These are phyloP conservation scores for Leptopilina clavipes DNA, from an alignment of 1,140 invertebrate genomes.

Conservation along the genomic window DNA sequence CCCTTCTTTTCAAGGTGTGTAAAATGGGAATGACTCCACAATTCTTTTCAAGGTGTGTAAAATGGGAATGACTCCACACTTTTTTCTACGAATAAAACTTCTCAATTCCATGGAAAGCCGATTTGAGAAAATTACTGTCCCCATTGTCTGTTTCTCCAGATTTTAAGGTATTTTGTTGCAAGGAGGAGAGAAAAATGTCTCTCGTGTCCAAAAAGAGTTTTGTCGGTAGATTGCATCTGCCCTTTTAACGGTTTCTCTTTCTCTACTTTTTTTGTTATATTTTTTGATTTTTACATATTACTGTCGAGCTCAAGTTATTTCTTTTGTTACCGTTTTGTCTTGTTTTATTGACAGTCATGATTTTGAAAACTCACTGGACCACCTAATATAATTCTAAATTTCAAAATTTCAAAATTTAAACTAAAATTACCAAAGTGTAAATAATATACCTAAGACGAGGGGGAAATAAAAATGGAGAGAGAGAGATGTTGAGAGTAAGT, in stretches of 20 bases:
- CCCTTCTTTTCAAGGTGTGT: conserved; percentile 13
- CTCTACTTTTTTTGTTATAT: too few relatives aligned
- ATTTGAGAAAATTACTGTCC: conserved; percentile 19
- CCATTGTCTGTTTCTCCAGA: conserved; percentile 16
- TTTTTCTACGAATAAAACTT: conserved; percentile 37
- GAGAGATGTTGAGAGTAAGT: neutral
- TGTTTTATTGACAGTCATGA: too few relatives aligned
- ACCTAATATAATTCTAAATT: too few relatives aligned
- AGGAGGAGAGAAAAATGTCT: conserved; percentile 5
- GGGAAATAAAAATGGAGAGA: too few relatives aligned
- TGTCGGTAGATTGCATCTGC: neutral
- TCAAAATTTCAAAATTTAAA: too few relatives aligned
- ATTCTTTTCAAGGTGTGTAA: conserved; percentile 23
- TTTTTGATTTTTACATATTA: neutral
- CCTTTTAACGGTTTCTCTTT: neutral
- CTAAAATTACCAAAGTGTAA: too few relatives aligned
- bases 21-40: conserved; percentile 29
- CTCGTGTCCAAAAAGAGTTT: neutral
- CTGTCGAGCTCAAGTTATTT: too few relatives aligned
- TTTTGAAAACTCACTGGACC: too few relatives aligned
- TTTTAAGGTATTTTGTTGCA: conserved; percentile 2
- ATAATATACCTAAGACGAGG: too few relatives aligned
- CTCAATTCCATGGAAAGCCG: conserved; percentile 20
- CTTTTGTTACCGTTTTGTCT: too few relatives aligned
- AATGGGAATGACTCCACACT: conserved; percentile 28